A percentile compares a stretch with the other conserved stretches of the same genome.
These are phyloP conservation scores for Drosophila kepulauana DNA, from an alignment of 1,140 invertebrate species.

Conservation along the genomic window DNA sequence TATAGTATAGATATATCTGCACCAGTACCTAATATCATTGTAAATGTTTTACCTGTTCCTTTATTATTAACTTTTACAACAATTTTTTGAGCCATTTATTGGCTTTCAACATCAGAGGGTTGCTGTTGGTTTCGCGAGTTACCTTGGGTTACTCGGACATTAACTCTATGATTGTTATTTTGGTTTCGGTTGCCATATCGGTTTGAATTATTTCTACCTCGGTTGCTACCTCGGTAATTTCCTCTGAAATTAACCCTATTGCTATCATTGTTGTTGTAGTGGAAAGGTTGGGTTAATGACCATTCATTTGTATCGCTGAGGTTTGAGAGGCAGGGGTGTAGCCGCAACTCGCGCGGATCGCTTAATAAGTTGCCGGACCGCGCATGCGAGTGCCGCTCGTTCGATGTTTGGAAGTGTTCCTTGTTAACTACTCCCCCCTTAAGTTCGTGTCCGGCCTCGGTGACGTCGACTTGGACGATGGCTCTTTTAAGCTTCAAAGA, in stretches of 20 bases:
- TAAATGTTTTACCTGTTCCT: slow-evolving; percentile 17
- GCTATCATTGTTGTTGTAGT: not conserved
- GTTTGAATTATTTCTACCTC: slow-evolving; percentile 12
- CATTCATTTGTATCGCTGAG: no score
- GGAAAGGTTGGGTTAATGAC: no score
- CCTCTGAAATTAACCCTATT: not conserved
- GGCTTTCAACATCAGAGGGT: not conserved
- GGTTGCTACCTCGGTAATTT: slow-evolving; percentile 10
- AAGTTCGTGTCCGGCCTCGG: no score
- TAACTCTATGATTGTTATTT: not conserved
- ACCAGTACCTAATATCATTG: not conserved
- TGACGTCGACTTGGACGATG: no score
- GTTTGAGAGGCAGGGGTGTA: no score
- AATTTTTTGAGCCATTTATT: slow-evolving; percentile 6
- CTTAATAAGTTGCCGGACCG: no score
- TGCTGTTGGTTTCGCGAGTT: slow-evolving; percentile 10
- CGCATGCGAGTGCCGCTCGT: no score
- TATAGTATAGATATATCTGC: not conserved
- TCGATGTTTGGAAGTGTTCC: no score
- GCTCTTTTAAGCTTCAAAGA: no score
- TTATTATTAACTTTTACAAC: not conserved
- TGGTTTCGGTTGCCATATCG: not conserved
- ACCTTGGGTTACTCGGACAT: slow-evolving; percentile 14
- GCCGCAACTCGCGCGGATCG: no score
- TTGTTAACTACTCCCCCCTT: no score